Conservation (phyloP, 2,888 invertebrate species). For the Ceramica pisi region DNA sequence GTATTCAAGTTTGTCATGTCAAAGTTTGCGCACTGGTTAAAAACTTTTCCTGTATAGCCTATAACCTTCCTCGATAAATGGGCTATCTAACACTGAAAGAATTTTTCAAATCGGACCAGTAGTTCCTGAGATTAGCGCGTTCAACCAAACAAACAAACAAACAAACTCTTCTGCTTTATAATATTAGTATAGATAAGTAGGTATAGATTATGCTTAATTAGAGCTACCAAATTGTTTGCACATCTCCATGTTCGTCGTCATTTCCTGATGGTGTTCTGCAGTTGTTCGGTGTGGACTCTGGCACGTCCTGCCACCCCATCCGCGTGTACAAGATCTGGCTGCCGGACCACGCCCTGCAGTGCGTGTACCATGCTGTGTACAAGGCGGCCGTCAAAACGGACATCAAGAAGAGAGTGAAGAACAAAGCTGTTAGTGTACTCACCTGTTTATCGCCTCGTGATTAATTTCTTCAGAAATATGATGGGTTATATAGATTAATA, state of each 20-base stretch:
- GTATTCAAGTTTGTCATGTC: too few species aligned
- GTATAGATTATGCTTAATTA: background rate
- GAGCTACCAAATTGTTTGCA: background rate
- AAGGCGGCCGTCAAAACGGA: slow-evolving; percentile 79
- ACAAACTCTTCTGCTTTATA: too few species aligned
- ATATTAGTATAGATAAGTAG: too few species aligned
- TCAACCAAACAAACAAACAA: too few species aligned
- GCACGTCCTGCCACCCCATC: slow-evolving; percentile 73
- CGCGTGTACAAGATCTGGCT: slow-evolving; percentile 83
- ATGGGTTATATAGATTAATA: too few species aligned
- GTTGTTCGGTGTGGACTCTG: slow-evolving; percentile 78
- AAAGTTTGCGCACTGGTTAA: too few species aligned
- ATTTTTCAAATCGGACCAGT: too few species aligned
- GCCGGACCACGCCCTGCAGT: slow-evolving; percentile 73
- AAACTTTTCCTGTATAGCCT: too few species aligned
- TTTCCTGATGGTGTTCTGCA: slow-evolving; percentile 21
- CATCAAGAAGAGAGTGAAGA: slow-evolving; percentile 78
- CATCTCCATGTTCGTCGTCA: background rate
- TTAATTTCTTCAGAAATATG: too few species aligned
- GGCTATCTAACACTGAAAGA: too few species aligned
- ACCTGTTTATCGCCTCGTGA: background rate
- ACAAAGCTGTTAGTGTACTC: slow-evolving; percentile 70
- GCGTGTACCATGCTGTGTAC: slow-evolving; percentile 82
- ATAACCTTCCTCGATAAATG: too few species aligned
- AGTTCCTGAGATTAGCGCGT: too few species aligned